phyloP scores from a whole-genome alignment of 2,888 invertebrate genomes.

The Pinctada fucata region DNA sequence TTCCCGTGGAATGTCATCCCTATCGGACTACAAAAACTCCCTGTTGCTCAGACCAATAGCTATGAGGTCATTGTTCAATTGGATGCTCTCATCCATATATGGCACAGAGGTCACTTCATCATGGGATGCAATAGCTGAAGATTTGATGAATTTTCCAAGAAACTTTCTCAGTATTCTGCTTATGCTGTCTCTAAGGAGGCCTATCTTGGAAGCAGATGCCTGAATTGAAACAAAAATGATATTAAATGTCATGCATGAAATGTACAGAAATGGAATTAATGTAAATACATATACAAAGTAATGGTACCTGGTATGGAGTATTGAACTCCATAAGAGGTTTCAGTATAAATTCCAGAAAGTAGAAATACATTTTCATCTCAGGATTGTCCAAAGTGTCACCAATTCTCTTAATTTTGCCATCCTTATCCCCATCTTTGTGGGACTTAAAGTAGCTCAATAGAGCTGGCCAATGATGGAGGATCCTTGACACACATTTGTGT shows the following conservation, averaged over 20 bases:
- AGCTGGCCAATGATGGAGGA: conserved; percentile 39
- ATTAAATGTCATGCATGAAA: no score
- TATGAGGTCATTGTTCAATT: conserved; percentile 20
- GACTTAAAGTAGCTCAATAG: conserved; percentile 38
- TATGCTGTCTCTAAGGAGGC: conserved; percentile 23
- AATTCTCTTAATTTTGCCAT: conserved; percentile 31
- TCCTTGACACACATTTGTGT: conserved; percentile 23
- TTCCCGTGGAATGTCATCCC: conserved; percentile 17
- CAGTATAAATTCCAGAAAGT: conserved; percentile 36
- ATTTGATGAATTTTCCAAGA: conserved; percentile 19
- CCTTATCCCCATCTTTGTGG: conserved; percentile 38
- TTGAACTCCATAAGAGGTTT: conserved; percentile 39
- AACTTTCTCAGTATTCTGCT: conserved; percentile 13
- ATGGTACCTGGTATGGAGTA: conserved; percentile 33
- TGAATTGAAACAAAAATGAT: background rate
- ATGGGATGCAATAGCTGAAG: conserved; percentile 3
- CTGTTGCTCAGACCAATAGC: conserved; percentile 24
- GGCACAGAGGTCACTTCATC: conserved; percentile 24
- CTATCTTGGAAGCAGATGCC: conserved; percentile 22
- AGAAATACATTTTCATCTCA: conserved; percentile 29
- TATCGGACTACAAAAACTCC: conserved; percentile 17
- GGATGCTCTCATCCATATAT: conserved; percentile 15
- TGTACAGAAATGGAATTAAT: no score
- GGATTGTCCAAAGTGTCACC: background rate
- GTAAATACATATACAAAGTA: no score